Evolutionary conservation across 53 echinoderm and acorn worm species (phyloP), one percentile per base, ranked within the genome.

Genomic region (Arbacia lixula): DNA sequence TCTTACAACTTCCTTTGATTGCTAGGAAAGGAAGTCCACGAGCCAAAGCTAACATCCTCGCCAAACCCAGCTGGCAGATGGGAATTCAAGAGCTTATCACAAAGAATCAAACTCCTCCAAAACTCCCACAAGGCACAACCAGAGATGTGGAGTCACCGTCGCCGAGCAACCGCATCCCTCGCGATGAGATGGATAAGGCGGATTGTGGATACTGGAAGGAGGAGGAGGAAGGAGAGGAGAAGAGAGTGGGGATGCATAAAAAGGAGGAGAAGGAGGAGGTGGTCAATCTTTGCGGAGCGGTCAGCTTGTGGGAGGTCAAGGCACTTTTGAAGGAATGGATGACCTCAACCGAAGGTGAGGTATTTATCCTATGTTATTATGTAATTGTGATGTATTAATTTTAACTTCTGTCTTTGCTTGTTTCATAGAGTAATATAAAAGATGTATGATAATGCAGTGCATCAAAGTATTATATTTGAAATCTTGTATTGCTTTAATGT

Each of bases 271-370:
- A 56, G 9, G 0, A 2, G 12, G 53, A 53, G 22, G 66, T 58
- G 22, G 94, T 89, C 0, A 94, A 88, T 90, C 89, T 98, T 0
- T 88, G 89, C 65, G 98, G 98, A 36, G 94, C 94, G 28, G 92
- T 94, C 37, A 50, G 81, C 34, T 57, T 98, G 19, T 43, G 65
- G 84, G 94, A 94, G 80, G 94, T 98, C 14, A 98, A 98, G 40
- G 80, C 86, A 30, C 66, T 98, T 36, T 71, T 98, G 3, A 88
- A 65, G 31, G 98, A 98, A 35, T 98, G 98, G 98, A 98, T 89
- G 0, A 66, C 75, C 22, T 82, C 92, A 3, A 88, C 90, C 3
- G 76, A 87, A 61, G 88, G 95, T 95, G 43, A 83, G 75, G 50
- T 1, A 74, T 27, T 46, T 46, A 8, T 46, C 46, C 6, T 46